Conservation (phyloP, 1,140 invertebrate species). For the Scaptomyza graminum region DNA sequence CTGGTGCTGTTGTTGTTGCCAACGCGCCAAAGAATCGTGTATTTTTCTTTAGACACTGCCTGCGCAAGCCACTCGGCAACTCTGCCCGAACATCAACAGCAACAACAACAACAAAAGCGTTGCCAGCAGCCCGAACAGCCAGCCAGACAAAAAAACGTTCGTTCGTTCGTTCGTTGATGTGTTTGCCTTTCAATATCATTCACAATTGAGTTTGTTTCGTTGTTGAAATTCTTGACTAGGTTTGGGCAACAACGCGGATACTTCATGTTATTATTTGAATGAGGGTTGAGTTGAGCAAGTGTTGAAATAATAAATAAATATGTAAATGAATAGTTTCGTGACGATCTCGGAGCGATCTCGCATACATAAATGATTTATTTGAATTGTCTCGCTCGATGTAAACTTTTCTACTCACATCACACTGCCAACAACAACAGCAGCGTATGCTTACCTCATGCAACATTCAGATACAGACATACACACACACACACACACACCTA, state of each 20-base stretch:
- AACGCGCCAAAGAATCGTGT: slow-evolving; percentile 60
- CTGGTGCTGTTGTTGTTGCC: slow-evolving; percentile 11
- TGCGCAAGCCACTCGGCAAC: slow-evolving; percentile 50
- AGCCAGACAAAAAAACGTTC: slow-evolving; percentile 53
- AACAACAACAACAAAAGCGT: slow-evolving; percentile 27
- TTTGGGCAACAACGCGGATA: not conserved
- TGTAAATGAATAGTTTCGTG: too few relatives aligned
- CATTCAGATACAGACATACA: slow-evolving; percentile 50
- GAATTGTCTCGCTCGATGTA: slow-evolving; percentile 40
- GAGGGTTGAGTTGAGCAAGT: too few relatives aligned
- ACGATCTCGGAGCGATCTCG: not conserved
- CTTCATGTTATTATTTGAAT: not conserved
- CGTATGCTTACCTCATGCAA: slow-evolving; percentile 77
- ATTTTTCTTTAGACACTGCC: slow-evolving; percentile 52
- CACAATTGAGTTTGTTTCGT: slow-evolving; percentile 30
- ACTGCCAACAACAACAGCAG: slow-evolving; percentile 47
- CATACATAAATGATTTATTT: slow-evolving; percentile 46
- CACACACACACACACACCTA: slow-evolving; percentile 26
- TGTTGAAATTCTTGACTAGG: slow-evolving; percentile 13
- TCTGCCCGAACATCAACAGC: slow-evolving; percentile 51
- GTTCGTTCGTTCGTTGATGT: slow-evolving; percentile 53
- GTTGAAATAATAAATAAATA: too few relatives aligned
- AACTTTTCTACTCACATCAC: slow-evolving; percentile 47
- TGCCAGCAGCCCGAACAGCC: slow-evolving; percentile 20
- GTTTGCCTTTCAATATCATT: slow-evolving; percentile 68